Evolutionary conservation across 2,113 vertebrate genomes (phyloP).

Genomic region (Seriola aureovittata): DNA sequence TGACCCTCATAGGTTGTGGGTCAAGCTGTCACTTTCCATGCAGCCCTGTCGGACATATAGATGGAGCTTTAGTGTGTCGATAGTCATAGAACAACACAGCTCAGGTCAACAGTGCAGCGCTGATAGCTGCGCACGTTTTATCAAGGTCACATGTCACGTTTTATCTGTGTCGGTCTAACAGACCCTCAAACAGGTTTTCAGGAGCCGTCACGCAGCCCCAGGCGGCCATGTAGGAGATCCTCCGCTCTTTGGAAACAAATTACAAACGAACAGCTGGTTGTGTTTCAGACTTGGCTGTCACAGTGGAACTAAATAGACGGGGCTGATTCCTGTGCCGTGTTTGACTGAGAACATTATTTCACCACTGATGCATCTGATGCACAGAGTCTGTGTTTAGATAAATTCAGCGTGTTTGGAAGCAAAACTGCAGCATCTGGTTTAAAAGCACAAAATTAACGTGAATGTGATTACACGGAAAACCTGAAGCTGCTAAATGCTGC

Average conservation of each 20-base stretch:
- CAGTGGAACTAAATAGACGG: conserved; percentile 35
- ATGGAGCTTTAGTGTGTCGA: conserved; percentile 39
- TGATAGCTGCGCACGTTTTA: conserved; percentile 43
- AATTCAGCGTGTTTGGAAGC: conserved; percentile 46
- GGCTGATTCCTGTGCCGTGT: conserved; percentile 11
- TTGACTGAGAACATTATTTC: conserved; percentile 29
- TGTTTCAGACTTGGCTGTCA: conserved; percentile 45
- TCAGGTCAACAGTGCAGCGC: conserved; percentile 43
- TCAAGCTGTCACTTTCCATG: conserved; percentile 57
- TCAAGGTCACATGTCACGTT: conserved; percentile 36
- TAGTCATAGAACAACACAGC: conserved; percentile 37
- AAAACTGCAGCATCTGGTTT: conserved; percentile 34
- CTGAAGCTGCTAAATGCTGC: background rate
- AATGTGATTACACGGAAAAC: background rate
- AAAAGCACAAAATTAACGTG: background rate
- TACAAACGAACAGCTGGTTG: conserved; percentile 53
- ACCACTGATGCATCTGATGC: conserved; percentile 38
- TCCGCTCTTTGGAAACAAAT: conserved; percentile 12
- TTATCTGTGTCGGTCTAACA: background rate
- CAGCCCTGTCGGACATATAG: conserved; percentile 34
- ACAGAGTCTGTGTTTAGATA: conserved; percentile 44
- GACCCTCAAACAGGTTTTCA: conserved; percentile 12
- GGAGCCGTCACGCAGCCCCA: background rate
- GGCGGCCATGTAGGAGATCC: conserved; percentile 10
- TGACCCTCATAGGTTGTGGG: conserved; percentile 49